Evolutionary conservation across 2,888 invertebrate species (phyloP).

Genomic region (Leuctra nigra): DNA sequence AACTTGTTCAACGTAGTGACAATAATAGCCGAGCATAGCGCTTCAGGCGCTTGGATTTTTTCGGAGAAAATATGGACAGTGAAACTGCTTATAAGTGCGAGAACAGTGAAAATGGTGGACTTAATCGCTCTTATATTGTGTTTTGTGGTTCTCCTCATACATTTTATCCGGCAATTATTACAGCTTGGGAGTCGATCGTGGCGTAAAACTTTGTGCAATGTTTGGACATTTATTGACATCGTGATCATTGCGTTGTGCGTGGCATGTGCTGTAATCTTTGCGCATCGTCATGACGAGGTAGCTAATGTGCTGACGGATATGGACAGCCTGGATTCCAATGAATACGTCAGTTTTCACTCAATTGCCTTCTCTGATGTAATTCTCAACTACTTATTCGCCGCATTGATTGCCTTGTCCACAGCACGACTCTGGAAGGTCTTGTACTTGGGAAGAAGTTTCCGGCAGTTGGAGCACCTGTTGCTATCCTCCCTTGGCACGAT

Average conservation of each 20-base stretch:
- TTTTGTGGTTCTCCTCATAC: background rate
- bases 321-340: constrained; percentile 14
- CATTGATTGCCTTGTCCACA: constrained; percentile 16
- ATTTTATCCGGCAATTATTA: constrained; percentile 5
- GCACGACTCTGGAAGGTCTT: constrained; percentile 21
- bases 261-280: background rate
- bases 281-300: constrained; percentile 16
- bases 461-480: constrained; percentile 10
- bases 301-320: background rate
- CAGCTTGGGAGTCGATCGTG: too few relatives aligned
- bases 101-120: background rate
- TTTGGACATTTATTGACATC: constrained; percentile 18
- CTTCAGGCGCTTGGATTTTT: background rate
- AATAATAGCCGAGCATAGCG: constrained; percentile 16
- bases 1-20: constrained; percentile 25
- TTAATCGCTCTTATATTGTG: constrained; percentile 3
- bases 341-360: constrained; percentile 17
- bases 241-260: constrained; percentile 2
- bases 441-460: constrained; percentile 13
- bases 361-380: constrained; percentile 14
- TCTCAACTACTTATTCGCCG: constrained; percentile 4
- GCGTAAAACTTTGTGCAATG: background rate
- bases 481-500: too few relatives aligned
- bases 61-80: constrained; percentile 11
- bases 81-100: background rate